Conservation (phyloP, 2,888 invertebrate species). For the Thecophora atra region DNA sequence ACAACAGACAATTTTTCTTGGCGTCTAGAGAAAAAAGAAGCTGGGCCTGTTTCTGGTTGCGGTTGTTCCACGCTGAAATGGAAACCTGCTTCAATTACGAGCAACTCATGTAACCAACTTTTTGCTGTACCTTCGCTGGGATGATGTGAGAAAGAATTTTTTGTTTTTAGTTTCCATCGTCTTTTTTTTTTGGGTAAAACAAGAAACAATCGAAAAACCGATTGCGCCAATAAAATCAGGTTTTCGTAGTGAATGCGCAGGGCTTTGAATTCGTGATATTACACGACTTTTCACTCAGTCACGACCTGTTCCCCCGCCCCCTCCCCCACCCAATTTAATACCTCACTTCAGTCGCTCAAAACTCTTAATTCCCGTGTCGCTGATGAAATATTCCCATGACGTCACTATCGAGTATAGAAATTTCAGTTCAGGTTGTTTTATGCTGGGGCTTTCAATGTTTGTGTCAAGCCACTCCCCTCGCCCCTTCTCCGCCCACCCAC, state of each 20-base stretch:
- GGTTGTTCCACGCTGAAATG: no score
- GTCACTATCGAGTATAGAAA: constrained; percentile 22
- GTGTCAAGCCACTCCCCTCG: neutral
- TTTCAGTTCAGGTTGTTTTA: constrained; percentile 11
- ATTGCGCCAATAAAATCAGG: constrained; percentile 31
- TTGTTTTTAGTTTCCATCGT: neutral
- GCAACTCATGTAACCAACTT: no score
- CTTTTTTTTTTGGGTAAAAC: neutral
- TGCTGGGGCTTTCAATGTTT: neutral
- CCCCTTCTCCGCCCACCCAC: neutral
- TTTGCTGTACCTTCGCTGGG: no score
- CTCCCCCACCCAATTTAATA: neutral
- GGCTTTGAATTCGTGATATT: constrained; percentile 4
- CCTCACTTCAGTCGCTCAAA: neutral
- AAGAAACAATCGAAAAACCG: neutral
- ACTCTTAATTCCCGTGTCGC: neutral
- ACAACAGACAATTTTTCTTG: no score
- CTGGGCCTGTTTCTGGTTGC: no score
- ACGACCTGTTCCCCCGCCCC: neutral
- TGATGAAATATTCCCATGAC: constrained; percentile 14
- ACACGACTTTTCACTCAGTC: neutral
- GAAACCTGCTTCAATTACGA: no score
- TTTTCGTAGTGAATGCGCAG: constrained; percentile 19
- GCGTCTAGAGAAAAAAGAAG: no score
- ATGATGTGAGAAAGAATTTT: no score